Evolutionary conservation across 2,113 vertebrate genomes (phyloP).

Genomic region (Verasper variegatus): DNA sequence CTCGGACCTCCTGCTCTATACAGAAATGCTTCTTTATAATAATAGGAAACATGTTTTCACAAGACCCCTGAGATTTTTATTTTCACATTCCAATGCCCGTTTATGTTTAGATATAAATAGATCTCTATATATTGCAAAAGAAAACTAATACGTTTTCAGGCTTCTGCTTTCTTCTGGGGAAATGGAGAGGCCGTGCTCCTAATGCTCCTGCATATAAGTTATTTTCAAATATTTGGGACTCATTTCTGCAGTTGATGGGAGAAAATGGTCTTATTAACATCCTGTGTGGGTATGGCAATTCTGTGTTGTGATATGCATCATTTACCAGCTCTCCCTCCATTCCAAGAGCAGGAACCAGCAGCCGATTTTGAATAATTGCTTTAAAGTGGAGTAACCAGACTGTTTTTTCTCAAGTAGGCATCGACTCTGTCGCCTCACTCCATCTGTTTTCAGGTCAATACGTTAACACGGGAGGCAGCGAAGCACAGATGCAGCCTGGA

Average conservation of each 20-base stretch:
- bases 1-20: not conserved
- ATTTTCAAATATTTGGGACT: slow-evolving; percentile 34
- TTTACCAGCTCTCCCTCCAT: slow-evolving; percentile 10
- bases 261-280: slow-evolving; percentile 54
- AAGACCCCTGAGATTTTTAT: not conserved
- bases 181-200: not conserved
- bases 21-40: slow-evolving; percentile 18
- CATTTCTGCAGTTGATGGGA: slow-evolving; percentile 42
- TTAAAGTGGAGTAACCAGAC: slow-evolving; percentile 31
- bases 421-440: slow-evolving; percentile 28
- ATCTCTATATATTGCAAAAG: not conserved
- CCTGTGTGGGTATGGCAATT: slow-evolving; percentile 28
- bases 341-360: slow-evolving; percentile 34
- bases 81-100: not conserved
- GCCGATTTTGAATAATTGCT: slow-evolving; percentile 23
- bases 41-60: slow-evolving; percentile 16
- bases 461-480: slow-evolving; percentile 25
- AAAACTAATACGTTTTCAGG: not conserved
- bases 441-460: slow-evolving; percentile 49
- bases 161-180: not conserved
- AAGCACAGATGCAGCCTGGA: not conserved
- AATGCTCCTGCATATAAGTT: not conserved
- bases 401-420: slow-evolving; percentile 52
- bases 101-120: slow-evolving; percentile 8
- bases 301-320: slow-evolving; percentile 43